phyloP scores from a whole-genome alignment of 2,797 vertebrate species.

The Sebastes wilsoni region DNA sequence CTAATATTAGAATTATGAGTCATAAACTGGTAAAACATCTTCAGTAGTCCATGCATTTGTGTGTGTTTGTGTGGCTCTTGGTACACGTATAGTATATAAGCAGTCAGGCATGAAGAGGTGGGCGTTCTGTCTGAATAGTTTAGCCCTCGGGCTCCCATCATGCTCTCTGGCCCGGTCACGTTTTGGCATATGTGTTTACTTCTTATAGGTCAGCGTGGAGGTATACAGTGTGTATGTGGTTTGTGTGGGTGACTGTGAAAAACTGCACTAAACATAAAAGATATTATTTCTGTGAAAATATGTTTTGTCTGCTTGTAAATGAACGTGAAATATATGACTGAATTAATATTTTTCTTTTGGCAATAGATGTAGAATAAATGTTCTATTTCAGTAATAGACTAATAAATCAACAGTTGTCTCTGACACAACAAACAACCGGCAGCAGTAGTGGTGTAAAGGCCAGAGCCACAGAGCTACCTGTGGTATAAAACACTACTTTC shows the following conservation, averaged over 20 bases:
- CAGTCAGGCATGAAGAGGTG: constrained; percentile 54
- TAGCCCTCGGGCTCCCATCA: constrained; percentile 59
- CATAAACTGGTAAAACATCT: not conserved
- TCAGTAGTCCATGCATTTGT: not conserved
- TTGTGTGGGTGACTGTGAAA: constrained; percentile 4
- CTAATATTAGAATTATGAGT: not conserved
- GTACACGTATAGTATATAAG: constrained; percentile 29
- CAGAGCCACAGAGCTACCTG: no score
- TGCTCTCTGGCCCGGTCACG: constrained; percentile 54
- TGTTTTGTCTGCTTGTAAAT: not conserved
- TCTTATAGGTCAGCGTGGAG: constrained; percentile 57
- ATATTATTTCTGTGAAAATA: not conserved
- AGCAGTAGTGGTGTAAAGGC: no score
- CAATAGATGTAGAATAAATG: not conserved
- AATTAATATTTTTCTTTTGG: not conserved
- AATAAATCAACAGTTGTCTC: not conserved
- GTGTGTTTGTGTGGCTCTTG: not conserved
- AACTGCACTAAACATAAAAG: not conserved
- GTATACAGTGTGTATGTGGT: not conserved
- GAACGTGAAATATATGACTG: not conserved
- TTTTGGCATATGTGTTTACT: constrained; percentile 46
- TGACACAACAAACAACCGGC: not conserved
- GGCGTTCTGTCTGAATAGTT: constrained; percentile 56
- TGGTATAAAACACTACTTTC: no score
- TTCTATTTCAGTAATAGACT: not conserved